Evolutionary conservation across 2,888 invertebrate genomes (phyloP).

Genomic region (Cylloceria caligata): DNA sequence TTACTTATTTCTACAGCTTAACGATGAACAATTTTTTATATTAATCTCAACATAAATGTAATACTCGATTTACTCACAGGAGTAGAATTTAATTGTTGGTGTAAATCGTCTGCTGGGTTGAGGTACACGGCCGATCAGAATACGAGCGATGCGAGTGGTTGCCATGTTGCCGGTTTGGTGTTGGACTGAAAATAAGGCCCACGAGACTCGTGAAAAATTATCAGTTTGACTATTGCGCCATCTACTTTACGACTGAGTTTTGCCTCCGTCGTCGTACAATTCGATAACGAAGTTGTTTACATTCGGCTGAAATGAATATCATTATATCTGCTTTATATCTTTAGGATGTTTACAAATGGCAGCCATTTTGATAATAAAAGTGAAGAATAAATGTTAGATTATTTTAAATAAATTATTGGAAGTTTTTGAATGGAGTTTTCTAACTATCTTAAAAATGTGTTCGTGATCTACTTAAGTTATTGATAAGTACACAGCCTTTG

Average conservation of each 20-base stretch:
- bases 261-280: conserved; percentile 44
- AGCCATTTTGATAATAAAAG: conserved; percentile 23
- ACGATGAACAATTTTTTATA: neutral
- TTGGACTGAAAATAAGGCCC: conserved; percentile 52
- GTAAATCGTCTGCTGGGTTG: conserved; percentile 67
- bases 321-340: conserved; percentile 6
- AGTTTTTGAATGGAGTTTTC: neutral
- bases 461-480: neutral
- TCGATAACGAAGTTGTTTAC: neutral
- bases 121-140: conserved; percentile 64
- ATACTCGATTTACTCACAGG: conserved; percentile 73
- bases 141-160: conserved; percentile 68
- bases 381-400: neutral
- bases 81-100: conserved; percentile 75
- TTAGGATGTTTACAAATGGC: neutral
- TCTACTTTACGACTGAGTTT: conserved; percentile 16
- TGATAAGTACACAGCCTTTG: neutral
- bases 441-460: too few relatives aligned
- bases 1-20: neutral
- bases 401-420: neutral
- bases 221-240: conserved; percentile 39
- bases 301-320: conserved; percentile 7
- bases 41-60: neutral
- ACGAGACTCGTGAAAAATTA: conserved; percentile 15
- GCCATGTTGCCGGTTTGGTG: conserved; percentile 72